Evolutionary conservation across 2,797 vertebrate species (phyloP), one percentile per base, ranked within the genome.

Genomic region (Sebastes iracundus): DNA sequence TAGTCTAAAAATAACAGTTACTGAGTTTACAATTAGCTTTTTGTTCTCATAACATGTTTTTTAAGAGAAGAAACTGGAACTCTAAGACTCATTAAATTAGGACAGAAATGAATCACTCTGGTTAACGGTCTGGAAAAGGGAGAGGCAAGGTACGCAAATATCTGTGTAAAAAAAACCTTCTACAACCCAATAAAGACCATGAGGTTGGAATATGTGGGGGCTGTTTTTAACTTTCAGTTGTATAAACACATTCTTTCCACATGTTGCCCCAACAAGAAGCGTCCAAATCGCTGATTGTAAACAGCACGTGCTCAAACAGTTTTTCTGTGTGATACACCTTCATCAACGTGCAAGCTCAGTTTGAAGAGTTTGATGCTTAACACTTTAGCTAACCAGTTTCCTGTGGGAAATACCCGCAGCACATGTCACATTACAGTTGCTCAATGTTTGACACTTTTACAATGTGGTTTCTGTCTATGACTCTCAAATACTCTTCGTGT

Each of bases 181-280:
- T 16, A 13, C 6, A 35, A 27, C 30, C 28, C 6, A 59, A 14
- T 72, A 61, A 61, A 61, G 3, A 18, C 32, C 52, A 59, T 20
- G 4, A 53, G 56, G 42, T 33, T 76, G 27, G 61, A 63, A 38
- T 76, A 67, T 67, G 18, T 56, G 7, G n/a, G 16, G 49, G 33
- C 49, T 27, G 35, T 76, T 84, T 79, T 56, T 72, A 62, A 61
- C 38, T 18, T 42, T 58, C 14, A 52, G 27, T 14, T 28, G 10
- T 79, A 23, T 18, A 8, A 72, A 20, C 52, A 80, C 52, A 65
- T 59, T 75, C 27, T 72, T 55, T 66, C 72, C 66, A 46, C 46
- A 52, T 49, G 23, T 69, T 72, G 33, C 28, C 38, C 55, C 6
- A 14, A 38, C 7, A 58, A 23, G 3, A 62, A 38, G 7, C 8